A percentile compares a stretch with the other conserved stretches of the same genome.
Evolutionary conservation across 1,140 invertebrate genomes (phyloP).

Genomic region (Rhopalosiphum padi): DNA sequence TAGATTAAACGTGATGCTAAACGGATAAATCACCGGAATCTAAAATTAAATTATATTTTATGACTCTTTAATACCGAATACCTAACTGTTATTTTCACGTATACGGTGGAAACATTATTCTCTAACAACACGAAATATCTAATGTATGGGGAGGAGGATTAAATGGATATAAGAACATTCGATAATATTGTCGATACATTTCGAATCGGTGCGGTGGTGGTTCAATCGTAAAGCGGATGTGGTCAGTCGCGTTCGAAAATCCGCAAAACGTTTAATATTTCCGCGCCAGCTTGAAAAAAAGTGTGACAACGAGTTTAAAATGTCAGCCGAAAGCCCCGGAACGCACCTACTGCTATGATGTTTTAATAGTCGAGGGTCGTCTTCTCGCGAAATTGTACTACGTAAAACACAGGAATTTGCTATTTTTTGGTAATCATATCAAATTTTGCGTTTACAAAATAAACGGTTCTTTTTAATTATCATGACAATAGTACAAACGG

Average conservation of each 20-base stretch:
- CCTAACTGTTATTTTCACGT: not conserved
- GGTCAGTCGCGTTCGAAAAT: not conserved
- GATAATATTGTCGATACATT: not conserved
- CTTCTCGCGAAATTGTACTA: not conserved
- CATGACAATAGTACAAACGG: not conserved
- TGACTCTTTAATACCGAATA: not conserved
- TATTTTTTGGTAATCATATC: not conserved
- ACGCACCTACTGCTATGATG: not conserved
- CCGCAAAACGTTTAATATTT: not conserved
- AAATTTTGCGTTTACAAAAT: not conserved
- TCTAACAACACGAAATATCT: not conserved
- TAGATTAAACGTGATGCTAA: not conserved
- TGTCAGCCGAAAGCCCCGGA: not conserved
- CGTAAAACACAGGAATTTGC: not conserved
- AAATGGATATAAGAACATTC: not conserved
- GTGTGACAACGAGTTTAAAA: not conserved
- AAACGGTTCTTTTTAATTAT: not conserved
- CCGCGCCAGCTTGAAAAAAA: not conserved
- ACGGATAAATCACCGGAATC: not conserved
- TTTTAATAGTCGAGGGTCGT: not conserved
- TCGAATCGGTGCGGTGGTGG: not conserved
- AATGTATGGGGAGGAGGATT: not conserved
- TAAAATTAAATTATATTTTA: not conserved
- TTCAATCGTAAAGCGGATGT: not conserved
- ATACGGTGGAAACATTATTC: not conserved